These are phyloP conservation scores for Sesia bembeciformis DNA, from an alignment of 2,888 invertebrate species.

Conservation along the genomic window DNA sequence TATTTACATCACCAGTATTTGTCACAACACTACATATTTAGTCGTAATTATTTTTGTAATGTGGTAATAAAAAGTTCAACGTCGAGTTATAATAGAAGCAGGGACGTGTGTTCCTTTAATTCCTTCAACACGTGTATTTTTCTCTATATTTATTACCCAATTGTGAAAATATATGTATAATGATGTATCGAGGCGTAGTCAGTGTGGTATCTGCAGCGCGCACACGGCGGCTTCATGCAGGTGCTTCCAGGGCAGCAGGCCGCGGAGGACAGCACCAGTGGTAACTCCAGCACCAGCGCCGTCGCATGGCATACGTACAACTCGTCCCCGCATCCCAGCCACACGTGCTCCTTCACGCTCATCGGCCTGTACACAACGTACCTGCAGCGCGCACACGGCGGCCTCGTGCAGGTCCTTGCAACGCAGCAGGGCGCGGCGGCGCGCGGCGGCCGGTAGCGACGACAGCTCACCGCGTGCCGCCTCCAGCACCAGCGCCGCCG, in stretches of 20 bases:
- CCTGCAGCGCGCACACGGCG: slow-evolving; percentile 56
- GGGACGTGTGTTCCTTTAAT: no score
- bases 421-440: slow-evolving; percentile 53
- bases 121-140: no score
- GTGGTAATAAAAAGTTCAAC: no score
- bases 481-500: slow-evolving; percentile 81
- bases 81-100: no score
- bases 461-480: slow-evolving; percentile 77
- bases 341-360: slow-evolving; percentile 87
- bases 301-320: slow-evolving; percentile 88
- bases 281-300: slow-evolving; percentile 80
- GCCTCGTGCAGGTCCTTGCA: slow-evolving; percentile 64
- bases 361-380: slow-evolving; percentile 70
- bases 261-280: slow-evolving; percentile 67
- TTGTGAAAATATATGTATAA: no score
- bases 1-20: no score
- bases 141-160: no score
- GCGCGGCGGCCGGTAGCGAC: slow-evolving; percentile 58
- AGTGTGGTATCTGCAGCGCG: slow-evolving; percentile 59
- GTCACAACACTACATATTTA: no score
- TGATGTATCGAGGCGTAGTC: no score
- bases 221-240: slow-evolving; percentile 59
- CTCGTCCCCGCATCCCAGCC: slow-evolving; percentile 89
- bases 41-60: no score
- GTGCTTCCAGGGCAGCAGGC: slow-evolving; percentile 58